These are phyloP conservation scores for Bhutanitis thaidina DNA, from an alignment of 2,888 invertebrate species.

Conservation along the genomic window DNA sequence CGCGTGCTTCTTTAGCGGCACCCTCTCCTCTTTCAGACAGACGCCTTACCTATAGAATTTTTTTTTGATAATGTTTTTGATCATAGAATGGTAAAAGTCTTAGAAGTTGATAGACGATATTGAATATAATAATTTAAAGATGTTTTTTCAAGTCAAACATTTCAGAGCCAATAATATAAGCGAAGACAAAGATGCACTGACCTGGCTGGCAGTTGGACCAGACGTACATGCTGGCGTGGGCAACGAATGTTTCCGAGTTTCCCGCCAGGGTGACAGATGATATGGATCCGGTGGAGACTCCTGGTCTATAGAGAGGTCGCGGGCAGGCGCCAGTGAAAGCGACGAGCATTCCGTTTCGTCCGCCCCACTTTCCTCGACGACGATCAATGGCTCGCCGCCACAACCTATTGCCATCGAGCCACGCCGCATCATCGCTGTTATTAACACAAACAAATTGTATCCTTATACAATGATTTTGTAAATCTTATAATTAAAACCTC, in stretches of 20 bases:
- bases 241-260: constrained; percentile 89
- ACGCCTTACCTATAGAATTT: constrained; percentile 81
- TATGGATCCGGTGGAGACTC: constrained; percentile 91
- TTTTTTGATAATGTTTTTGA: not conserved
- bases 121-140: too few relatives aligned
- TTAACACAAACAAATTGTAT: too few relatives aligned
- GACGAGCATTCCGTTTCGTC: constrained; percentile 83
- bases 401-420: constrained; percentile 82
- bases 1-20: constrained; percentile 86
- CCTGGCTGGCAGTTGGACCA: constrained; percentile 93
- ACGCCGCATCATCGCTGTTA: constrained; percentile 81
- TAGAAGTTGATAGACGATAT: too few relatives aligned
- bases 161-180: too few relatives aligned
- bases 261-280: constrained; percentile 89
- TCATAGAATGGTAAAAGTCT: too few relatives aligned
- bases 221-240: constrained; percentile 92
- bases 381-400: constrained; percentile 87
- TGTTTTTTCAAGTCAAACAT: too few relatives aligned
- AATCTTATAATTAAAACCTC: too few relatives aligned
- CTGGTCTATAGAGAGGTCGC: constrained; percentile 84
- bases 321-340: constrained; percentile 76
- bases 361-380: constrained; percentile 88
- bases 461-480: too few relatives aligned
- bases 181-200: too few relatives aligned
- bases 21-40: constrained; percentile 90